Percentiles rank a stretch among this genome's conserved stretches.
These are phyloP conservation scores for Scrobipalpa atriplicella DNA, from an alignment of 2,888 invertebrate genomes.

Conservation along the genomic window DNA sequence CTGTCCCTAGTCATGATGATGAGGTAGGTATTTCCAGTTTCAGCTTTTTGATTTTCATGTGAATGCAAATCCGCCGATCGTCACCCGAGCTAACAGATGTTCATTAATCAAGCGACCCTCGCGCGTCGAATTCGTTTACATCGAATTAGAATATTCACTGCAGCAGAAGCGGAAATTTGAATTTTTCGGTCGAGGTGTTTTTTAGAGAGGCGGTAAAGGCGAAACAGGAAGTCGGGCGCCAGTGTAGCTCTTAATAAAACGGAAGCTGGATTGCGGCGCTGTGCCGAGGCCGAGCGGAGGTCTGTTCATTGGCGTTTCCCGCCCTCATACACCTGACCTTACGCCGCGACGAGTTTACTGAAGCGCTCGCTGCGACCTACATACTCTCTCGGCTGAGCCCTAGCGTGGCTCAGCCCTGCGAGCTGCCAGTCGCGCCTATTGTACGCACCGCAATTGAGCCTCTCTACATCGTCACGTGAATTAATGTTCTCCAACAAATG, in stretches of 20 bases:
- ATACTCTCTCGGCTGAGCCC: constrained; percentile 59
- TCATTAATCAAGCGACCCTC: constrained; percentile 57
- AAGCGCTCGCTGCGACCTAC: constrained; percentile 77
- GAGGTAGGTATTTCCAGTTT: constrained; percentile 85
- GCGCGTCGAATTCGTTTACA: constrained; percentile 58
- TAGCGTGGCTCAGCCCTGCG: constrained; percentile 35
- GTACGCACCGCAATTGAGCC: constrained; percentile 67
- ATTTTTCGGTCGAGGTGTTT: constrained; percentile 39
- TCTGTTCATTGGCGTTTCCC: constrained; percentile 73
- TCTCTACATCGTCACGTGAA: constrained; percentile 60
- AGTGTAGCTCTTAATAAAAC: constrained; percentile 65
- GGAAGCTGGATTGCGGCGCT: constrained; percentile 66
- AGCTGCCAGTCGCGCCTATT: constrained; percentile 49
- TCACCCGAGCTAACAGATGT: constrained; percentile 51
- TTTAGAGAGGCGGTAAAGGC: constrained; percentile 26
- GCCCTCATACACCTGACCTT: constrained; percentile 82
- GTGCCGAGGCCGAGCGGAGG: constrained; percentile 54
- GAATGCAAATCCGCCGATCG: constrained; percentile 52
- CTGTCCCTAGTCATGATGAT: constrained; percentile 98
- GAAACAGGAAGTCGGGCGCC: constrained; percentile 61
- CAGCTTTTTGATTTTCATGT: constrained; percentile 42
- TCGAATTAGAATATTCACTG: constrained; percentile 60
- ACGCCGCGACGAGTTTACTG: constrained; percentile 77
- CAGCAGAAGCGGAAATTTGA: constrained; percentile 43
- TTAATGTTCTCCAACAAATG: constrained; percentile 66